These are phyloP conservation scores for Sebastolobus alascanus DNA, from an alignment of 2,797 vertebrate genomes.

Conservation along the genomic window DNA sequence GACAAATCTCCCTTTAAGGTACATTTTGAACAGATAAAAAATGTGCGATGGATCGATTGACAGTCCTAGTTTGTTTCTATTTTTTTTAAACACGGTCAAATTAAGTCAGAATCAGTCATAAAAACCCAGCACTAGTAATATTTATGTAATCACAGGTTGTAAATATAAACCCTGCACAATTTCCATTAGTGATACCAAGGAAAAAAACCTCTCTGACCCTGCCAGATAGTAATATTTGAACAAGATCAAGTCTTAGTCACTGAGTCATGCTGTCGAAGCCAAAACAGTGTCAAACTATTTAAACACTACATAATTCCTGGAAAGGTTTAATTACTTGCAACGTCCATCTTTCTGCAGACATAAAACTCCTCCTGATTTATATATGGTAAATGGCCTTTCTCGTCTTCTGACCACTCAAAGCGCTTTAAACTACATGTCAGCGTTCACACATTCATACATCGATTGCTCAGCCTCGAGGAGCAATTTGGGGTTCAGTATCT, in stretches of 20 bases:
- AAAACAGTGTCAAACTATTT: neutral
- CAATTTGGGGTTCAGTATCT: no score
- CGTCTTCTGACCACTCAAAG: no score
- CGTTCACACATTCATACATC: no score
- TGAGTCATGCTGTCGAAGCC: neutral
- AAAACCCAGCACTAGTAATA: neutral
- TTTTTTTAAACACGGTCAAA: no score
- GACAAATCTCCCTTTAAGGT: no score
- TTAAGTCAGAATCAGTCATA: neutral
- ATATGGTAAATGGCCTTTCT: no score
- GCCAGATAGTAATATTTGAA: neutral
- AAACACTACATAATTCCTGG: neutral
- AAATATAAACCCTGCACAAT: neutral
- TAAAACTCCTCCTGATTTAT: neutral
- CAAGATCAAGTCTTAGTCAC: neutral
- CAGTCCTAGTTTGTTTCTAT: no score
- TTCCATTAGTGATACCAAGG: neutral
- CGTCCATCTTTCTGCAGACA: neutral
- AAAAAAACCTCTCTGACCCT: neutral
- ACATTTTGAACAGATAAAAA: no score
- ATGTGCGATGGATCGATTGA: no score
- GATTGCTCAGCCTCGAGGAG: fast-evolving
- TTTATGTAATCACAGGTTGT: neutral
- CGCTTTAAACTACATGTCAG: no score
- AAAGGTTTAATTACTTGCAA: neutral